phyloP scores from a whole-genome alignment of 2,113 vertebrate genomes.

The Felis chaus region DNA sequence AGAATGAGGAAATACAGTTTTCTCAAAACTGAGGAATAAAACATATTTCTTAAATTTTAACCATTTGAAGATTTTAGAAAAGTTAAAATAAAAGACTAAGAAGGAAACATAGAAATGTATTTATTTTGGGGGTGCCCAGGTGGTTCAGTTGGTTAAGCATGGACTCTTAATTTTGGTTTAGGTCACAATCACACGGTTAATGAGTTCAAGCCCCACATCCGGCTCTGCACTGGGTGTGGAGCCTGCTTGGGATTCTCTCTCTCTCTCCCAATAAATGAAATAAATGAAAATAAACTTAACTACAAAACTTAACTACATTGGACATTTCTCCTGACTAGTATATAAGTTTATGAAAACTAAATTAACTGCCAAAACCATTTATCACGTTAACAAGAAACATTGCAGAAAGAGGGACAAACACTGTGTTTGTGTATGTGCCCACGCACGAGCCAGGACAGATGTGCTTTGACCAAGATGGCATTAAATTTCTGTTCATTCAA shows the following conservation, averaged over 20 bases:
- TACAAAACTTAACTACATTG: not conserved
- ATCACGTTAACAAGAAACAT: not conserved
- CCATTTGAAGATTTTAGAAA: not conserved
- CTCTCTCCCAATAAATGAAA: not conserved
- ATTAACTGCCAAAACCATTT: not conserved
- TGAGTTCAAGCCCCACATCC: not conserved
- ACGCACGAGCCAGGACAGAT: fast-evolving
- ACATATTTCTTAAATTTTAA: not conserved
- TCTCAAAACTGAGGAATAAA: not conserved
- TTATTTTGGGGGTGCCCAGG: not conserved
- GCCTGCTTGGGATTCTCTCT: not conserved
- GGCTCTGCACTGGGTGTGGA: not conserved
- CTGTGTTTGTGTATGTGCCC: not conserved
- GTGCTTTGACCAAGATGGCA: not conserved
- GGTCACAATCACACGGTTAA: not conserved
- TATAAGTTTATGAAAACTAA: not conserved
- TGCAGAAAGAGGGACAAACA: not conserved
- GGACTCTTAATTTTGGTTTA: not conserved
- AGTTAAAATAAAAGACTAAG: not conserved
- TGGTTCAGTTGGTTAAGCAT: not conserved
- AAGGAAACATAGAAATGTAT: not conserved
- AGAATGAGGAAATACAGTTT: not conserved
- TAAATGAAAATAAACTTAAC: not conserved
- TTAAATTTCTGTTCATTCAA: not conserved
- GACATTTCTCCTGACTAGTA: not conserved